Evolutionary conservation across 1,140 invertebrate genomes (phyloP).

Genomic region (Acromyrmex echinatior): DNA sequence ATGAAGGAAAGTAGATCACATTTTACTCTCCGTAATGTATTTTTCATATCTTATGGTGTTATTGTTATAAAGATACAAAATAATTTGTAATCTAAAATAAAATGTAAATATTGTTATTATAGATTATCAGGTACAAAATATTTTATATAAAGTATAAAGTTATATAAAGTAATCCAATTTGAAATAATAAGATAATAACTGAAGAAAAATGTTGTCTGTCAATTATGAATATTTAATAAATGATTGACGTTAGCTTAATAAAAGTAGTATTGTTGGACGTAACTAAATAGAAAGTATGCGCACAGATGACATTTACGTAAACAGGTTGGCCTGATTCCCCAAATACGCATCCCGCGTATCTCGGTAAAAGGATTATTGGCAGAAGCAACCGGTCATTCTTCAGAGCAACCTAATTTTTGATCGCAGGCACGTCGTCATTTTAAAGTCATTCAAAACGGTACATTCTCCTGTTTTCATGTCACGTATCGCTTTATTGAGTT

Average conservation of each 20-base stretch:
- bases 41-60: background rate
- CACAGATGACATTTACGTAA: conserved; percentile 72
- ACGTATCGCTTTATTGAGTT: background rate
- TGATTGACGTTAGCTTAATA: background rate
- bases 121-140: background rate
- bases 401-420: conserved; percentile 22
- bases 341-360: conserved; percentile 69
- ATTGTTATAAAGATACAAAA: background rate
- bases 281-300: conserved; percentile 78
- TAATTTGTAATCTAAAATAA: background rate
- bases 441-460: conserved; percentile 11
- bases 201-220: background rate
- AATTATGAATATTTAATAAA: conserved; percentile 9
- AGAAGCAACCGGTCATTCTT: background rate
- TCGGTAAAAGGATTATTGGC: conserved; percentile 35
- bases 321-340: conserved; percentile 76
- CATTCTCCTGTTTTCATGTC: background rate
- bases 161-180: background rate
- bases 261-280: background rate
- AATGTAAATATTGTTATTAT: background rate
- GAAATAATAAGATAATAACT: background rate
- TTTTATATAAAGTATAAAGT: background rate
- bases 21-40: background rate
- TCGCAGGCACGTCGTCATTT: background rate
- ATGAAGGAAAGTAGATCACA: background rate